These are phyloP conservation scores for Venustaconcha ellipsiformis DNA, from an alignment of 1,140 invertebrate genomes.

Conservation along the genomic window DNA sequence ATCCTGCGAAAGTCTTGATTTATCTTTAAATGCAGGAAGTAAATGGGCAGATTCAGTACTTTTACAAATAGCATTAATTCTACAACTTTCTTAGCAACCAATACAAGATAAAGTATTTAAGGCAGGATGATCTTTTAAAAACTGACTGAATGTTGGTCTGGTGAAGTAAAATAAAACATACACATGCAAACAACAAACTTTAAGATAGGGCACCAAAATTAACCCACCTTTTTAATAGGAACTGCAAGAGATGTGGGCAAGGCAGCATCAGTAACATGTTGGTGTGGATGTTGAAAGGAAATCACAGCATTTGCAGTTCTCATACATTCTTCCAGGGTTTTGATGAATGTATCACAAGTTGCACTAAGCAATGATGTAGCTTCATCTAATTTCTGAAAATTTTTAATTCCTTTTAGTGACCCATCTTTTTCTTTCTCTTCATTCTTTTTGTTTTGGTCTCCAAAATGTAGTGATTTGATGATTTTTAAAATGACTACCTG, in stretches of 20 bases:
- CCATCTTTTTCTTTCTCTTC: not conserved
- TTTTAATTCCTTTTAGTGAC: not conserved
- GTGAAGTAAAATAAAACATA: too few species aligned
- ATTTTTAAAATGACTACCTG: too few species aligned
- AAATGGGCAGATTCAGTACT: too few species aligned
- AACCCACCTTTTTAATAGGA: slow-evolving; percentile 37
- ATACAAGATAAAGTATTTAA: too few species aligned
- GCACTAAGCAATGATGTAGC: slow-evolving; percentile 80
- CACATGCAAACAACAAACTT: not conserved
- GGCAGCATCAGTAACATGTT: slow-evolving; percentile 49
- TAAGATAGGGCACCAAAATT: not conserved
- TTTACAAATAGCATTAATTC: too few species aligned
- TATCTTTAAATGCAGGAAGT: too few species aligned
- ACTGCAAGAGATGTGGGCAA: slow-evolving; percentile 38
- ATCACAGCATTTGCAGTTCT: slow-evolving; percentile 74
- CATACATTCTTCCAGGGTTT: slow-evolving; percentile 85
- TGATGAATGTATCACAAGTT: slow-evolving; percentile 87
- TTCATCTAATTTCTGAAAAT: slow-evolving; percentile 80
- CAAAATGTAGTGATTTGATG: too few species aligned
- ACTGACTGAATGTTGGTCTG: too few species aligned
- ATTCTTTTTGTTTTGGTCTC: too few species aligned
- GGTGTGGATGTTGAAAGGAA: slow-evolving; percentile 66
- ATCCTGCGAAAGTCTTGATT: too few species aligned
- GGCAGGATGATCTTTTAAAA: too few species aligned
- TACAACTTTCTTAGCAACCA: too few species aligned